These are phyloP conservation scores for Pelecanus crispus DNA, from an alignment of 2,113 vertebrate species.

Conservation along the genomic window DNA sequence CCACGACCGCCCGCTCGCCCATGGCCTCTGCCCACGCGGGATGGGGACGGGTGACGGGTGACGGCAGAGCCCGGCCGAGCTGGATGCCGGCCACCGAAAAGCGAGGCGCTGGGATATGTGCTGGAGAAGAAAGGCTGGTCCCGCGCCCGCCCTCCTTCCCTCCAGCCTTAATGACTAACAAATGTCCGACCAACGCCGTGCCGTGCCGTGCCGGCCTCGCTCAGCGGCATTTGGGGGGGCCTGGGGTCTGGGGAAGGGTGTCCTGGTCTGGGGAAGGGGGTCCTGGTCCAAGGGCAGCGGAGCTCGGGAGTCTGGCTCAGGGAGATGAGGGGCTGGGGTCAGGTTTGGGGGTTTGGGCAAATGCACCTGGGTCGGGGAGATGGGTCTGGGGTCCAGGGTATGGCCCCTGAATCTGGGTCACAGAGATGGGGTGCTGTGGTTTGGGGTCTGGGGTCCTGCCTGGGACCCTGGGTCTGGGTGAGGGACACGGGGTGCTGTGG, in stretches of 20 bases:
- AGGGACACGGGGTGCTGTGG: too few species aligned
- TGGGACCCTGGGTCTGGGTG: neutral
- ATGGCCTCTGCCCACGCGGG: neutral
- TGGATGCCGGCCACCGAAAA: neutral
- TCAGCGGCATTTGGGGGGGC: too few species aligned
- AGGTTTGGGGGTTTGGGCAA: neutral
- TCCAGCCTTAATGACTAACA: constrained; percentile 16
- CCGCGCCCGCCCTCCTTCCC: neutral
- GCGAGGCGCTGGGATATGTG: neutral
- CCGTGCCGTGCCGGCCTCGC: neutral
- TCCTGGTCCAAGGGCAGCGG: neutral
- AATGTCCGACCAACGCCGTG: neutral
- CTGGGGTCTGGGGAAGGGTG: neutral
- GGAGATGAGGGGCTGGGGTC: neutral
- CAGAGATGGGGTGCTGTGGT: too few species aligned
- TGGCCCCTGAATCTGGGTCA: too few species aligned
- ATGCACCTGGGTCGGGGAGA: too few species aligned
- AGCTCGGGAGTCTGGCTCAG: neutral
- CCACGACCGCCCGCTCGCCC: neutral
- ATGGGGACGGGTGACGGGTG: neutral
- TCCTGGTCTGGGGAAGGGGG: neutral
- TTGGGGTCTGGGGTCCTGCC: neutral
- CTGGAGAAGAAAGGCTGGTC: neutral
- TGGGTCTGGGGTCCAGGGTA: neutral
- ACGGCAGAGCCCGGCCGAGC: neutral